phyloP scores from a whole-genome alignment of 1,140 invertebrate species.

The Bombus sibiricus region DNA sequence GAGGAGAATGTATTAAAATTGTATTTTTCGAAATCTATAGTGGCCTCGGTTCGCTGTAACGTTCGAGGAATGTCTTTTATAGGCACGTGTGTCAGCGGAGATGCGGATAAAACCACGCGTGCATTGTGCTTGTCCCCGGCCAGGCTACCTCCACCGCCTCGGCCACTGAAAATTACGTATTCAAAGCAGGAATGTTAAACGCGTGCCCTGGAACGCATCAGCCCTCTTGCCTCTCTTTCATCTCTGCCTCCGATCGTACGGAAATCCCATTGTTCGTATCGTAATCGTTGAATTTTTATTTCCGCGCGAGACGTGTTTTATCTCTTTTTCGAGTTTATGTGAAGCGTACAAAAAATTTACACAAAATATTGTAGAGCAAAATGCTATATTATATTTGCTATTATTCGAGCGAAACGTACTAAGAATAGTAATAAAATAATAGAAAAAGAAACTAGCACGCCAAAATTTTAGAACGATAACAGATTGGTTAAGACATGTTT shows the following conservation, averaged over 20 bases:
- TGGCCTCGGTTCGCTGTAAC: not conserved
- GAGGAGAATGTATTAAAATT: not conserved
- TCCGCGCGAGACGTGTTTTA: not conserved
- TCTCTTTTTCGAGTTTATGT: not conserved
- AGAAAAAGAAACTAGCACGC: not conserved
- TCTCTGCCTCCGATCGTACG: not conserved
- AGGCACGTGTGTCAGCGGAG: not conserved
- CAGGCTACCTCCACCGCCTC: no score
- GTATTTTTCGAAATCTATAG: not conserved
- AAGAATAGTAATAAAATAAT: not conserved
- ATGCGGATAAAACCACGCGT: not conserved
- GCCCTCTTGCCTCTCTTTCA: not conserved
- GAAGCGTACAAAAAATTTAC: no score
- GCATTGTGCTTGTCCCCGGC: not conserved
- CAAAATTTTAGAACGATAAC: not conserved
- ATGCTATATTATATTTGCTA: not conserved
- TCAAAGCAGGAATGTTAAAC: conserved; percentile 46
- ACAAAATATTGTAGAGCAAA: not conserved
- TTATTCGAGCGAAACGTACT: not conserved
- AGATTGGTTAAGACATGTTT: no score
- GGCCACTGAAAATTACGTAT: conserved; percentile 26
- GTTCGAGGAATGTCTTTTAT: conserved; percentile 29
- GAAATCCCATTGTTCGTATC: conserved; percentile 27
- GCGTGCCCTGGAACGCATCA: conserved; percentile 36
- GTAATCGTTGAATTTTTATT: conserved; percentile 23